Conservation (phyloP, 2,888 invertebrate genomes). For the Tenthredo distinguenda region DNA sequence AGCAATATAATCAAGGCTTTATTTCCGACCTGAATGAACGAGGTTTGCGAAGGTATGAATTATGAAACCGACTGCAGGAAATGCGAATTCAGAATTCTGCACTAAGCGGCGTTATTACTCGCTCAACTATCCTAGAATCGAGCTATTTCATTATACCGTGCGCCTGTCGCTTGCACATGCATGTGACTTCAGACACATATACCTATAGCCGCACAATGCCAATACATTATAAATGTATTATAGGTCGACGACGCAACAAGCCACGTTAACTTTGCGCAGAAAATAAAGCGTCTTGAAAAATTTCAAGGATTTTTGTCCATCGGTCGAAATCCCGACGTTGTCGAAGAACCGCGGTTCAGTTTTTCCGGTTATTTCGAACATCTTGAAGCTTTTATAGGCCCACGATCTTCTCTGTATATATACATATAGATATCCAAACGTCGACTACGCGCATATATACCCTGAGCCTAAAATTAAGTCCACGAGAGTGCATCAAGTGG, state of each 20-base stretch:
- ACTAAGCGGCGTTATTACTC: neutral
- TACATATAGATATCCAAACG: neutral
- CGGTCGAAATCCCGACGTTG: neutral
- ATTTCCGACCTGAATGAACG: neutral
- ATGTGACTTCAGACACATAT: neutral
- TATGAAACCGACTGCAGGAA: neutral
- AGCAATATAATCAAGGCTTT: neutral
- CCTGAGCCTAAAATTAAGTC: constrained; percentile 30
- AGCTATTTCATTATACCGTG: neutral
- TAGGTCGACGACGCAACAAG: constrained; percentile 19
- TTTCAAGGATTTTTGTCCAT: neutral
- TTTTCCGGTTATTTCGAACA: neutral
- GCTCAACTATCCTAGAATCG: neutral
- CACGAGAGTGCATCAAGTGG: constrained; percentile 48
- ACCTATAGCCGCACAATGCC: neutral
- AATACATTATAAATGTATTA: neutral
- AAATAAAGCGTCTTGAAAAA: neutral
- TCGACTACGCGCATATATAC: neutral
- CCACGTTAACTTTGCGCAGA: neutral
- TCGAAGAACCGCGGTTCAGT: neutral
- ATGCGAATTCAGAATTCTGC: neutral
- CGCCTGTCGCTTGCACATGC: neutral
- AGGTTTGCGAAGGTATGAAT: neutral
- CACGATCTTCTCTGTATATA: neutral
- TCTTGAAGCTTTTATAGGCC: constrained; percentile 2